These are phyloP conservation scores for Heliconius charithonia DNA, from an alignment of 2,888 invertebrate genomes.

Conservation along the genomic window DNA sequence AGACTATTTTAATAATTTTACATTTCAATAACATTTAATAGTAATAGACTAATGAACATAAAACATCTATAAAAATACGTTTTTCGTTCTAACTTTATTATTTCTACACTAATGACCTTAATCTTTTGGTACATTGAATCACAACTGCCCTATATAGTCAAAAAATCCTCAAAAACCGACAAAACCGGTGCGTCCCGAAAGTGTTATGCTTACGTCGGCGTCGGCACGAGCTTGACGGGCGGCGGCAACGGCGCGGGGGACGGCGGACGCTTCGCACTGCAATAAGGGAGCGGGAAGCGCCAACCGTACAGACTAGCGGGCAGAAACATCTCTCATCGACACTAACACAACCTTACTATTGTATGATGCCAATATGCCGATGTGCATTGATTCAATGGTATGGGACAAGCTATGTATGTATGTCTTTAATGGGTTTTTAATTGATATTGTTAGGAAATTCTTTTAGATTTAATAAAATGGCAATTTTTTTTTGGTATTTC, in stretches of 20 bases:
- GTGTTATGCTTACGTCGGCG: constrained; percentile 85
- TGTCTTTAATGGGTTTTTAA: neutral
- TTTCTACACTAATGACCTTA: neutral
- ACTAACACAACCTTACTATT: constrained; percentile 66
- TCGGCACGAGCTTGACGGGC: constrained; percentile 89
- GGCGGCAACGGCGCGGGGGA: constrained; percentile 91
- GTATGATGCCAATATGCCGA: constrained; percentile 22
- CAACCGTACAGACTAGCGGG: constrained; percentile 95
- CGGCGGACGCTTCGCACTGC: constrained; percentile 94
- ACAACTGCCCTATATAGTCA: neutral
- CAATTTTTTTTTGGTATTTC: neutral
- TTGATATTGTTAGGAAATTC: neutral
- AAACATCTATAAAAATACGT: neutral
- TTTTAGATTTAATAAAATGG: neutral
- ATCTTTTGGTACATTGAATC: neutral
- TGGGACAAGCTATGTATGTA: neutral
- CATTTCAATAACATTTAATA: too few relatives aligned
- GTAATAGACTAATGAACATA: neutral
- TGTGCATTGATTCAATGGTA: constrained; percentile 16
- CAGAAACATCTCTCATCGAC: constrained; percentile 84
- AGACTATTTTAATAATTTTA: too few relatives aligned
- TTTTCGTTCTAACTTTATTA: neutral
- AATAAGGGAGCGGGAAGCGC: constrained; percentile 98
- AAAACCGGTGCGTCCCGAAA: constrained; percentile 13
- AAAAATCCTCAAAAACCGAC: constrained; percentile 26